A percentile compares a stretch with the other conserved stretches of the same genome.
phyloP scores from a whole-genome alignment of 2,888 invertebrate genomes.

The Lordiphosa fenestrarum region DNA sequence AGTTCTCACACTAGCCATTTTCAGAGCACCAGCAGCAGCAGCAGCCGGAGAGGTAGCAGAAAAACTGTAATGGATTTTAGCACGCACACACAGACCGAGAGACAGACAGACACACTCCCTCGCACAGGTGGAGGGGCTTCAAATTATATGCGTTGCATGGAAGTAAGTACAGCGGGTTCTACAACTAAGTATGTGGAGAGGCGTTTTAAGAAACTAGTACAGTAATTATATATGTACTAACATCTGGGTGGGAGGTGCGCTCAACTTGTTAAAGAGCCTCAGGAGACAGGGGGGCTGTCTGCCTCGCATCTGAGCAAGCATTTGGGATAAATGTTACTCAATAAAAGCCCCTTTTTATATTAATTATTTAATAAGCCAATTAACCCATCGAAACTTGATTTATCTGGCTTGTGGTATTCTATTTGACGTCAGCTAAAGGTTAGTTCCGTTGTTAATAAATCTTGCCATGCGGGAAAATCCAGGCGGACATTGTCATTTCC shows the following conservation, averaged over 20 bases:
- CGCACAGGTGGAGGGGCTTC: conserved; percentile 35
- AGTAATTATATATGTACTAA: conserved; percentile 36
- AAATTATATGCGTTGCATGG: conserved; percentile 43
- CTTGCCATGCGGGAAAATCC: conserved; percentile 12
- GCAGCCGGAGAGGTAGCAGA: conserved; percentile 38
- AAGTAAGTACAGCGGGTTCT: conserved; percentile 21
- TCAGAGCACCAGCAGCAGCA: conserved; percentile 30
- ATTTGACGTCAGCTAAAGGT: conserved; percentile 15
- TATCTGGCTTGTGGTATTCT: conserved; percentile 21
- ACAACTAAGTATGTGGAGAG: conserved; percentile 15
- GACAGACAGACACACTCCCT: conserved; percentile 29
- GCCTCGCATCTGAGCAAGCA: neutral
- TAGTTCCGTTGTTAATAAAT: conserved; percentile 22
- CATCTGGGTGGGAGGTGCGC: conserved; percentile 22
- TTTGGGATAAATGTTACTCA: no score
- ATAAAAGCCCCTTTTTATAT: no score
- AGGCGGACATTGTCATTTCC: neutral
- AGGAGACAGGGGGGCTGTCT: neutral
- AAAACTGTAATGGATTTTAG: conserved; percentile 70
- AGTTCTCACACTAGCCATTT: conserved; percentile 72
- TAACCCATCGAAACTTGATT: conserved; percentile 42
- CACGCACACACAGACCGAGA: conserved; percentile 56
- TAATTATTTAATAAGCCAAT: conserved; percentile 34
- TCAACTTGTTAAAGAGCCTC: conserved; percentile 21
- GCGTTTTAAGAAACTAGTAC: conserved; percentile 8